Evolutionary conservation across 2,797 vertebrate species (phyloP).

Genomic region (Danio albolineatus): DNA sequence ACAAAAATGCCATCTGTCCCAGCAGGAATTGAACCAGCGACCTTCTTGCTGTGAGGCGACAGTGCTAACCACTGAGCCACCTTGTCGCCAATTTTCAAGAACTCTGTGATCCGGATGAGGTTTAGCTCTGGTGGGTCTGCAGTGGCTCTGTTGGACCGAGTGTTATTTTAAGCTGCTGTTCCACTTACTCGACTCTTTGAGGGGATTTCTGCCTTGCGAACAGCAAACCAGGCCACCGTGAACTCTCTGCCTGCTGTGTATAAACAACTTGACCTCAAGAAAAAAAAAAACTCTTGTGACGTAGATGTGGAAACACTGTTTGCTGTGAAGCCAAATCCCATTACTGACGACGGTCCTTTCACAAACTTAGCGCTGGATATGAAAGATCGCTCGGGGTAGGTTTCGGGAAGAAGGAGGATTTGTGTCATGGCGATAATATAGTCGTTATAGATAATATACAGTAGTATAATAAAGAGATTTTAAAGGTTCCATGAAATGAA

Average conservation of each 20-base stretch:
- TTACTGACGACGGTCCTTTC: not conserved
- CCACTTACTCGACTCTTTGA: slow-evolving; percentile 72
- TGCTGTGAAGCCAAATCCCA: not conserved
- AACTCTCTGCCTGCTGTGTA: slow-evolving; percentile 39
- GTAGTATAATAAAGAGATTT: not conserved
- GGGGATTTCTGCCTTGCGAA: slow-evolving; percentile 48
- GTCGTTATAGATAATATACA: too few species aligned
- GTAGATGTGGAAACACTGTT: not conserved
- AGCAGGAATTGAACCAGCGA: too few species aligned
- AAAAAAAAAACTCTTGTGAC: slow-evolving; percentile 19
- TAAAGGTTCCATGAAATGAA: too few species aligned
- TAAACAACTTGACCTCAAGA: slow-evolving; percentile 26
- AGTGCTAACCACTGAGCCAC: too few species aligned
- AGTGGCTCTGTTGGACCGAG: slow-evolving; percentile 43
- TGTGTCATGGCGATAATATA: too few species aligned
- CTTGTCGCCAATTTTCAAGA: too few species aligned
- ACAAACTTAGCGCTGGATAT: not conserved
- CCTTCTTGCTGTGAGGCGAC: too few species aligned
- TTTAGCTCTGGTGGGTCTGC: slow-evolving; percentile 25
- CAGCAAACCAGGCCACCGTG: slow-evolving; percentile 52
- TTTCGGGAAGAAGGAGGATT: not conserved
- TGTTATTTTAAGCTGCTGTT: slow-evolving; percentile 78
- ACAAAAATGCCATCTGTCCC: too few species aligned
- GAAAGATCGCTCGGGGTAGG: not conserved
- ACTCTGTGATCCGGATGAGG: not conserved